Evolutionary conservation across 1,140 invertebrate species (phyloP), one percentile per base, ranked within the genome.

Genomic region (Dendrolimus kikuchii): DNA sequence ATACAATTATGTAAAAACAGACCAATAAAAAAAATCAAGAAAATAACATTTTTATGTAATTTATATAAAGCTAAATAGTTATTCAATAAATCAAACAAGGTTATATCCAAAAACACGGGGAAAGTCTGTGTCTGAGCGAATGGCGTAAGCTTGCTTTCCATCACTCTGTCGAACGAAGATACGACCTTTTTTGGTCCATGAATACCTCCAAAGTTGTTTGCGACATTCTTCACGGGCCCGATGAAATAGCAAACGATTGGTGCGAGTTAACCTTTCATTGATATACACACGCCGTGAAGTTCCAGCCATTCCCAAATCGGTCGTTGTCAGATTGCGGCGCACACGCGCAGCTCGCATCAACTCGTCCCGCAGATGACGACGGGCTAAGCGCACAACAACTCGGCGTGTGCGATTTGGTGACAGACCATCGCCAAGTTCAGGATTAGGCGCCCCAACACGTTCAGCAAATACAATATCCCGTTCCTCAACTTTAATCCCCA

Each of bases 281-380:
- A 61, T n/a, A 41, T 57, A 57, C 7, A 54, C 40, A 3, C 49
- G 46, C 5, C 51, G 52, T n/a, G 51, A 38, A 5, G 45, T 8
- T 5, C 46, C 55, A 2, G 40, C n/a, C 38, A 57, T 4, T 0
- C 38, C 55, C 2, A 55, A n/a, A 9, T 45, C 55, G 6, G 41
- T 38, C 2, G 55, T 51, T 6, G 36, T 62, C 7, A 49, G 8
- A 5, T 41, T 38, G 7, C 59, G 59, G 3, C 53, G 46, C 46
- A 57, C 59, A 4, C 59, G 53, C 2, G 59, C 59, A 9, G 50
- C 53, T 7, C 37, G 38, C 39, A 60, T 40, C 10, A 60, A 40
- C 7, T 49, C 38, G 10, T 60, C 53, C 5, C 59, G 53, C 3
- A n/a, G 37, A 0, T 42, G 46, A 7, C 59, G 59, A 3, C 59